Percentiles rank a stretch among this genome's conserved stretches.
Conservation (phyloP, 2,113 vertebrate genomes). For the Procavia capensis region DNA sequence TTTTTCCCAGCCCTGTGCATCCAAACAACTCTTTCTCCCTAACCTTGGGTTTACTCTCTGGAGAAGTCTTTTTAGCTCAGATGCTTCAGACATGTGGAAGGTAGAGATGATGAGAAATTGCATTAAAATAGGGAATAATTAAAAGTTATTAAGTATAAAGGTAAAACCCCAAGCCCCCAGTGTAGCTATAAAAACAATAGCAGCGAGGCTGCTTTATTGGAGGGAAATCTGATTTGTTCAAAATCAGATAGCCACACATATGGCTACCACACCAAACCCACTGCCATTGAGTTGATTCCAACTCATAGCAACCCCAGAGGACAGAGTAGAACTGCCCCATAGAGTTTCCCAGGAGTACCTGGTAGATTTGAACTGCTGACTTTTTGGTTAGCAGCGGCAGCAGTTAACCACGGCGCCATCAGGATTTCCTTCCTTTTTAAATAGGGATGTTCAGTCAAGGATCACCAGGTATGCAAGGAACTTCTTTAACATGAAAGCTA, state of each 20-base stretch:
- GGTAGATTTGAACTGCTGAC: too few species aligned
- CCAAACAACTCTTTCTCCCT: background rate
- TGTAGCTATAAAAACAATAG: background rate
- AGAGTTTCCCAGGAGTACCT: too few species aligned
- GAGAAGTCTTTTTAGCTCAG: background rate
- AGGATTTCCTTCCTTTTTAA: too few species aligned
- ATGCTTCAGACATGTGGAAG: background rate
- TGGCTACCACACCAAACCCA: too few species aligned
- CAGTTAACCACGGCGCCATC: too few species aligned
- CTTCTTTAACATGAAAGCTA: background rate
- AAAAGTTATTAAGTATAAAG: background rate
- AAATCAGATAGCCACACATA: background rate
- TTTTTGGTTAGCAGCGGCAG: too few species aligned
- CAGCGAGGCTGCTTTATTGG: background rate
- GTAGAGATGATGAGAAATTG: background rate
- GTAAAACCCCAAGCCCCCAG: background rate
- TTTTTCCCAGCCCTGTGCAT: background rate
- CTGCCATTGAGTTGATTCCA: too few species aligned
- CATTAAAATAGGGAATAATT: background rate
- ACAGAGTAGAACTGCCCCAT: too few species aligned
- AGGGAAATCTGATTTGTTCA: background rate
- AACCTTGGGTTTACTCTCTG: background rate
- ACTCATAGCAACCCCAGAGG: too few species aligned
- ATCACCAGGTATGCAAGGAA: background rate
- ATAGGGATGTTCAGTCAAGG: background rate